Base-by-base conservation (phyloP, 2,113 vertebrate species). In the Forbesichthys agassizii region DNA sequence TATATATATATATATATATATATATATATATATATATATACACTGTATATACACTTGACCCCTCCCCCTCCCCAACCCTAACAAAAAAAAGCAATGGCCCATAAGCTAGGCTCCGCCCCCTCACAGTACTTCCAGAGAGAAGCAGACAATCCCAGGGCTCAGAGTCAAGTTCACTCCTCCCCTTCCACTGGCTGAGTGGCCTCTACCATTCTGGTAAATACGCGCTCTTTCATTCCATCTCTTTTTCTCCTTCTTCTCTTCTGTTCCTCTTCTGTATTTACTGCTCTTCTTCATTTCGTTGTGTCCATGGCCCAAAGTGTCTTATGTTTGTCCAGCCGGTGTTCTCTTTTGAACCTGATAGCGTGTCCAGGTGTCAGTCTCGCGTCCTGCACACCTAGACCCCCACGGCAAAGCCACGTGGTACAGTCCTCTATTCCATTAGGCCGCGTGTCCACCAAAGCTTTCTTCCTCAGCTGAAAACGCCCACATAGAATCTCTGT, bases 121-220 rank as follows among this genome's bases (percentile, higher is more conserved):
- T 91, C 90, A 84, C 90, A 93, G 89, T 92, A 88, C 90, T 89
- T 92, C 88, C 91, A 92, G 90, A 92, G 88, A 90, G 92, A 93
- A 77, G 88, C 85, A 84, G 84, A 87, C 87, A 92, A 91, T 85
- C 88, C 85, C 77, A 82, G 88, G 83, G 76, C 78, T 86, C 86
- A 88, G 81, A 88, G 86, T 84, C 89, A 89, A 80, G 88, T 82
- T 88, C 83, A 90, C 57, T 87, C 90, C 83, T 90, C 90, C 65
- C 88, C 88, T 78, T 91, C 91, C 75, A 90, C 91, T 79, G 90
- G 90, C 90, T 92, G 90, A 92, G 74, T 84, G 82, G 80, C 73
- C 83, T 62, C 83, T 83, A 76, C 75, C 84, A 53, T 86, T 84
- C 87, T 87, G 91, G 91, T 92, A 92, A 92, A 89, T 89, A 87